Evolutionary conservation across 2,113 vertebrate species (phyloP).

Genomic region (Gracilinanus agilis): DNA sequence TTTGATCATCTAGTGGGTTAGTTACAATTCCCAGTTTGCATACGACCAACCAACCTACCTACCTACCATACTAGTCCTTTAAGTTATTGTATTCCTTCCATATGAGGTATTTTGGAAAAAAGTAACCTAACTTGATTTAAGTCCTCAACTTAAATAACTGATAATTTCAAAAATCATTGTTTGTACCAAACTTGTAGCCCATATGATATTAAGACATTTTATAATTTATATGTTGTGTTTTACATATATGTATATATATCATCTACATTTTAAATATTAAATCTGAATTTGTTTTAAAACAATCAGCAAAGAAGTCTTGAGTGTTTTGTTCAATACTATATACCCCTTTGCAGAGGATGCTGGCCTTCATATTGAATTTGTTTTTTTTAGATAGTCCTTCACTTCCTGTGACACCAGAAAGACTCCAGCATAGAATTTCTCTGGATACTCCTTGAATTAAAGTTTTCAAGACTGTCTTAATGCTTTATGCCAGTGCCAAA

Average conservation of each 20-base stretch:
- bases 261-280: background rate
- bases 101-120: background rate
- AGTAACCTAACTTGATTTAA: background rate
- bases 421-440: background rate
- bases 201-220: background rate
- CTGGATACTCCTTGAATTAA: background rate
- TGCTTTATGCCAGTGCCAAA: background rate
- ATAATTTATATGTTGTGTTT: no score
- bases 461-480: background rate
- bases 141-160: background rate
- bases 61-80: background rate
- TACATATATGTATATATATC: no score
- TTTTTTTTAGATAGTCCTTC: background rate
- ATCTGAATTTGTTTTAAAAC: background rate
- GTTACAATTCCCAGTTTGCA: background rate
- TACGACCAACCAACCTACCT: background rate
- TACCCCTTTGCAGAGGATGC: background rate
- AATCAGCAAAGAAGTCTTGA: background rate
- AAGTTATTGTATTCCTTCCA: background rate
- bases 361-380: background rate
- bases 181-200: background rate
- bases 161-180: background rate
- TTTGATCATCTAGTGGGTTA: background rate
- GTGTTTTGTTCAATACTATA: background rate
- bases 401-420: background rate